Percentiles rank a stretch among this genome's conserved stretches.
Evolutionary conservation across 2,797 vertebrate genomes (phyloP).

Genomic region (Mus minutoides): DNA sequence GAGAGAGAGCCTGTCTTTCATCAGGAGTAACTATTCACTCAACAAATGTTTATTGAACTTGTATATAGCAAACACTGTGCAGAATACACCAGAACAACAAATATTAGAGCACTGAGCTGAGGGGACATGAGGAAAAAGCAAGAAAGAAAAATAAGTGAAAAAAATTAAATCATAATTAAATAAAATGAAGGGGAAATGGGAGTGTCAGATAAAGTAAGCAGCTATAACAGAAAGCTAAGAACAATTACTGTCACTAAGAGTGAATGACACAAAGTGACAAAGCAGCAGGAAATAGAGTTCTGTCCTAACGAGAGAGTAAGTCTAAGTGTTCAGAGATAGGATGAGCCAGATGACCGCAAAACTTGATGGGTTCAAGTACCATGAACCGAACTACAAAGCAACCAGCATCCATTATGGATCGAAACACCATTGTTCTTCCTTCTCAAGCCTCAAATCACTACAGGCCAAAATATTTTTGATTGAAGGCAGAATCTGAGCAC

Average conservation of each 20-base stretch:
- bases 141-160: neutral
- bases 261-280: neutral
- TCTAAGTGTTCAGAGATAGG: neutral
- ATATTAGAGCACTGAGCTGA: neutral
- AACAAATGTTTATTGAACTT: constrained; percentile 60
- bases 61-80: neutral
- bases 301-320: neutral
- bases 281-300: neutral
- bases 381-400: neutral
- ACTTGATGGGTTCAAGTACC: neutral
- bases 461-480: neutral
- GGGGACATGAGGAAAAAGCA: neutral
- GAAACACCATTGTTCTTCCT: neutral
- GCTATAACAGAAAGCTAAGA: neutral
- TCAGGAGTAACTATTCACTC: constrained; percentile 29
- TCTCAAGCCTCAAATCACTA: neutral
- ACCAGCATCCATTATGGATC: neutral
- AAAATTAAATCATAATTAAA: neutral
- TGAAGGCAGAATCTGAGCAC: constrained; percentile 1
- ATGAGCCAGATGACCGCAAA: neutral
- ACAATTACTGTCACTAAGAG: neutral
- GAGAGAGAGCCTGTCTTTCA: constrained; percentile 44
- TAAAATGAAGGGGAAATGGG: neutral
- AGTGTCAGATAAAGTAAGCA: neutral
- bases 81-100: neutral